Conservation (phyloP, 2,797 vertebrate species). For the Poeciliopsis presidionis region DNA sequence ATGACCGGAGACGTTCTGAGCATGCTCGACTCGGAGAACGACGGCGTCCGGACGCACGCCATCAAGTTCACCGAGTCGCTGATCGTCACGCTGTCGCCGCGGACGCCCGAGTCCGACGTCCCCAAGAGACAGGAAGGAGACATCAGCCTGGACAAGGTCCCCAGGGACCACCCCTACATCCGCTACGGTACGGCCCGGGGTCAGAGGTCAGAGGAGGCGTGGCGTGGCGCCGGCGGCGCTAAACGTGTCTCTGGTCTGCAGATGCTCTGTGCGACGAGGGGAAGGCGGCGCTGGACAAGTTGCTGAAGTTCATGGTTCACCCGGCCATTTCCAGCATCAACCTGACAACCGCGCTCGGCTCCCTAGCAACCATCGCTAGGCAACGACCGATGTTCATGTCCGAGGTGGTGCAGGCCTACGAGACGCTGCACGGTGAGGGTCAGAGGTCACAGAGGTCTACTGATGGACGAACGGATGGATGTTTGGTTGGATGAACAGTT, state of each 20-base stretch:
- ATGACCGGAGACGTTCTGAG: slow-evolving; percentile 92
- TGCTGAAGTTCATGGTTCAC: slow-evolving; percentile 96
- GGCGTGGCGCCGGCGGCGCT: background rate
- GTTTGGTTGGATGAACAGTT: background rate
- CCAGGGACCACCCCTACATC: slow-evolving; percentile 89
- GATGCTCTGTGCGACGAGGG: slow-evolving; percentile 89
- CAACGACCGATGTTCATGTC: slow-evolving; percentile 98
- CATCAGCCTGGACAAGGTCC: slow-evolving; percentile 92
- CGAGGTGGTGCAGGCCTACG: slow-evolving; percentile 94
- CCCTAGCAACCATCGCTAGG: slow-evolving; percentile 90
- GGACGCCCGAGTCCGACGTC: slow-evolving; percentile 88
- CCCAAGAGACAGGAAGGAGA: slow-evolving; percentile 91
- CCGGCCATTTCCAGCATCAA: slow-evolving; percentile 97
- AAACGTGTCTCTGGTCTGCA: slow-evolving; percentile 5
- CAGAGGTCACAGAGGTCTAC: no score
- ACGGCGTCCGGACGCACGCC: slow-evolving; percentile 93
- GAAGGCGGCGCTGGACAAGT: slow-evolving; percentile 88
- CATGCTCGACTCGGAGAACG: slow-evolving; percentile 92
- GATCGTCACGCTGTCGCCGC: slow-evolving; percentile 90
- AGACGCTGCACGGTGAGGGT: slow-evolving; percentile 89
- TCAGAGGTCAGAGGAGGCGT: background rate
- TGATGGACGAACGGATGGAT: no score
- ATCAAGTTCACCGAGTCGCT: slow-evolving; percentile 96
- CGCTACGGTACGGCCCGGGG: slow-evolving; percentile 81
- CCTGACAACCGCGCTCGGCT: slow-evolving; percentile 91